phyloP scores from a whole-genome alignment of 2,797 vertebrate genomes.

The Synaphobranchus kaupii region DNA sequence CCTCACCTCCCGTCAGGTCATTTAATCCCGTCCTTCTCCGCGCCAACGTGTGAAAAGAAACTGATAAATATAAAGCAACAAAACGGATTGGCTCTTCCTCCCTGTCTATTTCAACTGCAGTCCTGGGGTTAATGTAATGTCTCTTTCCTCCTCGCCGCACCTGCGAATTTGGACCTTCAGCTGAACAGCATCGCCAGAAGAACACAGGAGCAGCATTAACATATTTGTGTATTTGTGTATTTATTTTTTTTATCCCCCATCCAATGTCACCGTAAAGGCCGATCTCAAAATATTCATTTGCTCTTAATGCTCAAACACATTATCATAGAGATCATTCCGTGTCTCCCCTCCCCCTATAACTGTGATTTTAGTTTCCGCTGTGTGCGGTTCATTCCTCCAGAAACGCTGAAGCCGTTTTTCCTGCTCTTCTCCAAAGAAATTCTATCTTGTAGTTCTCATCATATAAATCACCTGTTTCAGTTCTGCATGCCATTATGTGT shows the following conservation, averaged over 20 bases:
- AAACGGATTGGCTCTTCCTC: slow-evolving; percentile 40
- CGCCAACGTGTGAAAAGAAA: slow-evolving; percentile 58
- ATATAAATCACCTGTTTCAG: slow-evolving; percentile 40
- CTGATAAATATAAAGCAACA: slow-evolving; percentile 67
- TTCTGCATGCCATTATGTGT: slow-evolving; percentile 43
- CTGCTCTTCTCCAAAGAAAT: slow-evolving; percentile 34
- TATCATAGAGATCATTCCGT: slow-evolving; percentile 44
- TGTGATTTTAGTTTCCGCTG: slow-evolving; percentile 37
- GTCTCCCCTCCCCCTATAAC: slow-evolving; percentile 52
- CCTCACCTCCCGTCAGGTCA: slow-evolving; percentile 60
- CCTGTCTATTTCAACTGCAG: slow-evolving; percentile 46
- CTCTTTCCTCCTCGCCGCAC: slow-evolving; percentile 42
- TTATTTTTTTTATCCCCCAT: slow-evolving; percentile 30
- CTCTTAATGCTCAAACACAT: slow-evolving; percentile 36
- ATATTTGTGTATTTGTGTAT: slow-evolving; percentile 2
- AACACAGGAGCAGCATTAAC: slow-evolving; percentile 39
- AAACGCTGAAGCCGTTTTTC: slow-evolving; percentile 48
- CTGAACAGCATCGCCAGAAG: slow-evolving; percentile 34
- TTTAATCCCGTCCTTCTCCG: slow-evolving; percentile 51
- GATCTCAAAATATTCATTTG: slow-evolving; percentile 4
- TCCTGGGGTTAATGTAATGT: slow-evolving; percentile 58
- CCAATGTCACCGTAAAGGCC: slow-evolving; percentile 33
- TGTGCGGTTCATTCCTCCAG: slow-evolving; percentile 38
- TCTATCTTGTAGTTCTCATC: slow-evolving; percentile 58
- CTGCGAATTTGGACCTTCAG: slow-evolving; percentile 26